Percentiles rank a stretch among this genome's conserved stretches.
These are phyloP conservation scores for Coturnix japonica DNA, from an alignment of 2,113 vertebrate genomes.

Conservation along the genomic window DNA sequence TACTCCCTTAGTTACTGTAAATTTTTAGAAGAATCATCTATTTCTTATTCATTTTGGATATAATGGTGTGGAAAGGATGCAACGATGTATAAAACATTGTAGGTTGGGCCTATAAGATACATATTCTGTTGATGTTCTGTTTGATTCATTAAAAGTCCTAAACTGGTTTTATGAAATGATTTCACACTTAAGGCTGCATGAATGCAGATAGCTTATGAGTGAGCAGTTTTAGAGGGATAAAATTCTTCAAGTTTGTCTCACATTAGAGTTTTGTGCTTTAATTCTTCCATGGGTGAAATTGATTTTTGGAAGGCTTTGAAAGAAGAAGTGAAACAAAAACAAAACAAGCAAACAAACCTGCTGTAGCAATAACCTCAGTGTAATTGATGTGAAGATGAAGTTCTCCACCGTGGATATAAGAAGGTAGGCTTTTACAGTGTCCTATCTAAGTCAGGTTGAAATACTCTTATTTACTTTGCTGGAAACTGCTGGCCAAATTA, in stretches of 20 bases:
- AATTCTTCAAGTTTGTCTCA: background rate
- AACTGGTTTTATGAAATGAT: background rate
- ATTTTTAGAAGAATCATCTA: background rate
- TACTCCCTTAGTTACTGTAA: background rate
- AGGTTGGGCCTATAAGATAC: background rate
- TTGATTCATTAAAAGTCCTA: background rate
- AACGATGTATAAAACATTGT: background rate
- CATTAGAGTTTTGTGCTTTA: background rate
- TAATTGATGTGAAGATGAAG: background rate
- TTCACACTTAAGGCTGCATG: background rate
- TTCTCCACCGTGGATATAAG: background rate
- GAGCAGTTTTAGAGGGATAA: constrained; percentile 17
- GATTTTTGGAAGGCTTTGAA: background rate
- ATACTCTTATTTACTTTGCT: background rate
- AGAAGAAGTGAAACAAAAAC: background rate
- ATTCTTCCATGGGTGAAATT: background rate
- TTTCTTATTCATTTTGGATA: background rate
- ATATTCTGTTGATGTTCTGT: background rate
- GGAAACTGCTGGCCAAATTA: background rate
- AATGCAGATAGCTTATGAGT: background rate
- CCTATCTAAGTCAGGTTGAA: background rate
- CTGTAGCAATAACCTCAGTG: background rate
- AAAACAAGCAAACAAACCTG: background rate
- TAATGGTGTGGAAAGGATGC: background rate
- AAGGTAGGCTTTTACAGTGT: background rate